These are phyloP conservation scores for Sarcoramphus papa DNA, from an alignment of 2,797 vertebrate genomes.

Conservation along the genomic window DNA sequence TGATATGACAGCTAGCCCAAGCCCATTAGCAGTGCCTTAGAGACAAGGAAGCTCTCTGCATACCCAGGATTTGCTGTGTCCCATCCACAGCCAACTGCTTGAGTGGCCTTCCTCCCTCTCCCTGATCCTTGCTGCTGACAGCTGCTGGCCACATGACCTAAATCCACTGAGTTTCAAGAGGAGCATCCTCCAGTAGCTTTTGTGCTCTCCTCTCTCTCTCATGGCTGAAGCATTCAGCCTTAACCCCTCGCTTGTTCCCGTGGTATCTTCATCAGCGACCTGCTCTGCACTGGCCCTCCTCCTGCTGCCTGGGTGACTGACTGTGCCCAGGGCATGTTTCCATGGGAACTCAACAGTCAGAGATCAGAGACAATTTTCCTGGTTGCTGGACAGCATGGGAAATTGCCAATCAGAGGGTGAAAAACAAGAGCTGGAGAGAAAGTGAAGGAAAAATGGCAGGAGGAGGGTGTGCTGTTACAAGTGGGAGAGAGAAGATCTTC, in stretches of 20 bases:
- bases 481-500: not conserved
- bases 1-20: not conserved
- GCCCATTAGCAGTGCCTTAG: not conserved
- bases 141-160: not conserved
- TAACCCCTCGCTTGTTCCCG: not conserved
- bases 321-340: conserved; percentile 80
- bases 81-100: not conserved
- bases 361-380: conserved; percentile 58
- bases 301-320: conserved; percentile 77
- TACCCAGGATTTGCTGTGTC: not conserved
- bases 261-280: not conserved
- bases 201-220: not conserved
- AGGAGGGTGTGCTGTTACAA: not conserved
- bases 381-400: conserved; percentile 46
- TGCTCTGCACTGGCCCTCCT: not conserved
- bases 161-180: not conserved
- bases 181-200: not conserved
- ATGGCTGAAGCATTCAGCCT: not conserved
- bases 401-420: conserved; percentile 41
- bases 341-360: conserved; percentile 80
- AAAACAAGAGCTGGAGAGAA: conserved; percentile 8
- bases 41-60: not conserved
- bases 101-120: not conserved
- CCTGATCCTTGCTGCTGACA: not conserved
- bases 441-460: not conserved